phyloP scores from a whole-genome alignment of 2,113 vertebrate species.

The Bubo blakistoni region DNA sequence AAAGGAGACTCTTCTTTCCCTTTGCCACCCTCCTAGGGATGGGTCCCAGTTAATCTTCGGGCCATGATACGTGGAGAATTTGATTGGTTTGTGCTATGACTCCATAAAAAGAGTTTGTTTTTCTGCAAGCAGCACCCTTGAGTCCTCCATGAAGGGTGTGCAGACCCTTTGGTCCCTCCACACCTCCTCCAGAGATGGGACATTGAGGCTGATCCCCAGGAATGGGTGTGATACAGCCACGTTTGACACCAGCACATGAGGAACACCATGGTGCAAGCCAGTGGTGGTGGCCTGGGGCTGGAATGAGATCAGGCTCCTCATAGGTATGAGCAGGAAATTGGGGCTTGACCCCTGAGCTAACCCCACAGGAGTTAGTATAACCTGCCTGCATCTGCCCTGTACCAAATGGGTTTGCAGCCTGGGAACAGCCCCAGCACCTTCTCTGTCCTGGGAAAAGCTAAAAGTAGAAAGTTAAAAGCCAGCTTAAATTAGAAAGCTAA shows the following conservation, averaged over 20 bases:
- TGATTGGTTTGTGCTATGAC: background rate
- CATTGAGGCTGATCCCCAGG: background rate
- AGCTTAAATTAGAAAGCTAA: background rate
- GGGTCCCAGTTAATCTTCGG: background rate
- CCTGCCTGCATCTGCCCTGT: rapidly evolving
- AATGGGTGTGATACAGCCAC: rapidly evolving
- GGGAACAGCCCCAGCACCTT: background rate
- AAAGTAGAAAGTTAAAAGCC: background rate
- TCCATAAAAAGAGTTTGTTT: background rate
- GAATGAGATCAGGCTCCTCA: background rate
- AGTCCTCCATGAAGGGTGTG: background rate
- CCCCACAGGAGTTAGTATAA: background rate
- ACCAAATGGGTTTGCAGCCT: background rate
- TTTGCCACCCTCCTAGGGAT: background rate
- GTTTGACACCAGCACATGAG: background rate
- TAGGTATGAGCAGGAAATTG: background rate
- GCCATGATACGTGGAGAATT: background rate
- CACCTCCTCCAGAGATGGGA: background rate
- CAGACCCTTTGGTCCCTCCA: background rate
- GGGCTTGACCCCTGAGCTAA: background rate
- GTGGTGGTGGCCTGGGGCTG: rapidly evolving
- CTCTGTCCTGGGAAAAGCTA: background rate
- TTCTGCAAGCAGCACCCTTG: background rate
- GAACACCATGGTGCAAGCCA: background rate
- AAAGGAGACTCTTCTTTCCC: background rate